Percentiles rank a stretch among this genome's conserved stretches.
These are phyloP conservation scores for Euzophera pinguis DNA, from an alignment of 2,888 invertebrate genomes.

Conservation along the genomic window DNA sequence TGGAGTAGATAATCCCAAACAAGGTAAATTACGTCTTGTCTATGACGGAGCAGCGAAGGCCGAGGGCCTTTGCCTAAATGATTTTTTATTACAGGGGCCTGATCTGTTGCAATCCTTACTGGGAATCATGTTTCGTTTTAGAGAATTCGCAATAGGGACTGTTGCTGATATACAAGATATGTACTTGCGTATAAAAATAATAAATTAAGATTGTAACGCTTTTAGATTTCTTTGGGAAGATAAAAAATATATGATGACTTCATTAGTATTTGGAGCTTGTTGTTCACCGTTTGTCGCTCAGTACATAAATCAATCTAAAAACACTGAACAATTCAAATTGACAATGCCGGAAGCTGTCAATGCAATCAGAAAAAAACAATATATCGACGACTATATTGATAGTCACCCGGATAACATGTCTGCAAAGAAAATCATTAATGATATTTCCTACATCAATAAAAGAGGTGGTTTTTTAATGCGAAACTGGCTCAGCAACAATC, in stretches of 20 bases:
- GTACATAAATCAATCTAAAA: not conserved
- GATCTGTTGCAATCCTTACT: conserved; percentile 29
- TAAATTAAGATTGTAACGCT: conserved; percentile 14
- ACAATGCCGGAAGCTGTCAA: not conserved
- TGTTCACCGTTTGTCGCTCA: not conserved
- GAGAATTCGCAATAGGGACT: conserved; percentile 26
- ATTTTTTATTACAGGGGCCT: conserved; percentile 28
- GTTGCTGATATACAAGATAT: conserved; percentile 36
- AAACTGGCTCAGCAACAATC: conserved; percentile 17
- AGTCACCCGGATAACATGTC: not conserved
- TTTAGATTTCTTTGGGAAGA: conserved; percentile 21
- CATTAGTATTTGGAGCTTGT: not conserved
- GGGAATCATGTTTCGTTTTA: conserved; percentile 30
- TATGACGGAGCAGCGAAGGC: not conserved
- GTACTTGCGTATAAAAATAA: conserved; percentile 22
- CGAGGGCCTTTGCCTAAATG: conserved; percentile 27
- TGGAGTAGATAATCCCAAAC: conserved; percentile 24
- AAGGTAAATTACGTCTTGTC: conserved; percentile 19
- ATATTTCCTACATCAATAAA: conserved; percentile 15
- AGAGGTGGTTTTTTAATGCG: conserved; percentile 19
- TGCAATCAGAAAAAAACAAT: not conserved
- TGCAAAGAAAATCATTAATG: not conserved
- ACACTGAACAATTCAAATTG: not conserved
- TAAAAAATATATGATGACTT: not conserved
- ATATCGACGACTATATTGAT: not conserved